These are phyloP conservation scores for Campoletis raptor DNA, from an alignment of 2,888 invertebrate genomes.

Conservation along the genomic window DNA sequence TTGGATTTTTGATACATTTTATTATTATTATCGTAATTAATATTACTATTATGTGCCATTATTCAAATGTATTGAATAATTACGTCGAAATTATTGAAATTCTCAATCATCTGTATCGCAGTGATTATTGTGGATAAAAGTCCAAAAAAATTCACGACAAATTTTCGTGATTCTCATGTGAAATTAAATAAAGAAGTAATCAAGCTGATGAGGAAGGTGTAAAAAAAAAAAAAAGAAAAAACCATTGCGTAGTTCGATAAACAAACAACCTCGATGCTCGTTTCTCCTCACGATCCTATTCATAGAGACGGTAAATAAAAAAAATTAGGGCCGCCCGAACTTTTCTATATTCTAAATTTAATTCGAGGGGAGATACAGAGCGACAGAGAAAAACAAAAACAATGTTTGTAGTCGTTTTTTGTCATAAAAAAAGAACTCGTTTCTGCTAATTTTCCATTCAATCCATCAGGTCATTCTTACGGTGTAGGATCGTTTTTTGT, in stretches of 20 bases:
- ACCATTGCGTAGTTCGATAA: not conserved
- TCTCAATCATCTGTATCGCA: not conserved
- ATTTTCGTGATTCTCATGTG: not conserved
- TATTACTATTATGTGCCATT: not conserved
- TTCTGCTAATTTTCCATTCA: not conserved
- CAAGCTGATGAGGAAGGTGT: not conserved
- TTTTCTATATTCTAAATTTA: constrained; percentile 22
- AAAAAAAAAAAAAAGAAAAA: not conserved
- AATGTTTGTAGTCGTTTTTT: not conserved
- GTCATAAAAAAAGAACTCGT: not conserved
- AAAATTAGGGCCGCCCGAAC: constrained; percentile 74
- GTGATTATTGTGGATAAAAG: not conserved
- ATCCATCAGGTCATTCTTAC: not conserved
- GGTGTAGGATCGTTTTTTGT: not conserved
- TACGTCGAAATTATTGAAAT: not conserved
- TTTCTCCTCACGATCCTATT: constrained; percentile 72
- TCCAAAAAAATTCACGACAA: not conserved
- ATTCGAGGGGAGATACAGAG: not conserved
- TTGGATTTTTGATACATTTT: not conserved
- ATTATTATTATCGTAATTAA: not conserved
- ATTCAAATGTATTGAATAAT: not conserved
- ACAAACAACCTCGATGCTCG: constrained; percentile 75
- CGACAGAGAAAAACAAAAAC: not conserved
- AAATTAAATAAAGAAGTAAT: not conserved
- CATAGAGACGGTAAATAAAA: constrained; percentile 74